Base-by-base conservation (phyloP, 1,140 invertebrate species). In the Monomorium pharaonis region DNA sequence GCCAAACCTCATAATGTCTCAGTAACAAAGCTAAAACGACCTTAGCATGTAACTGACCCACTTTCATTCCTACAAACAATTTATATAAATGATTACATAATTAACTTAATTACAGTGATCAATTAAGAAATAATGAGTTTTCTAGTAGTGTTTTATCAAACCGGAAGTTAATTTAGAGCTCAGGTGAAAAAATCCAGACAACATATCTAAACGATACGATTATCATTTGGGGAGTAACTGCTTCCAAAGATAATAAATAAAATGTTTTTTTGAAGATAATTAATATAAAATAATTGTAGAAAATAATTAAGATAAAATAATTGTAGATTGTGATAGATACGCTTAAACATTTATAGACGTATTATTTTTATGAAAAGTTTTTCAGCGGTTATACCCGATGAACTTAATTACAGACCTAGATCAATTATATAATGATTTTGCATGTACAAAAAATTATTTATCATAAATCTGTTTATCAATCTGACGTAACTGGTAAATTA, bases 21-120 rank as follows among this genome's bases (percentile, higher is more conserved):
- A 96, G 72, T 42, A 96, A 93, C 60, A 95, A 92, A 0, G 93
- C 93, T 47, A 96, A 70, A 10, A 96, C 96, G 16, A 97, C 89
- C 94, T 97, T 97, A 0, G 96, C 95, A 87, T 97, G 96, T 63
- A 97, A 90, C 6, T 96, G 85, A 5, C 97, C 97, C 70, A 97
- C 96, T 81, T 97, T 95, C 93, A 96, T 95, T n/a, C 96, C 97
- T 95, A 74, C 16, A 65, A 65, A 65, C n/a, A 65, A 89, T 85
- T 80, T 63, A 69, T 21, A 24, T n/a, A n/a, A 49, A 44, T 10
- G 24, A n/a, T n/a, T n/a, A 21, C n/a, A 44, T 54, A n/a, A 58
- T 56, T 27, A 5, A 54, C 24, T 56, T 27, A 5, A 54, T 37
- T 21, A 54, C 9, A 60, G 9, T 58, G 10, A n/a, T 51, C 27